These are phyloP conservation scores for Trididemnum clinides DNA, from an alignment of 23 tunicate genomes.

Conservation along the genomic window DNA sequence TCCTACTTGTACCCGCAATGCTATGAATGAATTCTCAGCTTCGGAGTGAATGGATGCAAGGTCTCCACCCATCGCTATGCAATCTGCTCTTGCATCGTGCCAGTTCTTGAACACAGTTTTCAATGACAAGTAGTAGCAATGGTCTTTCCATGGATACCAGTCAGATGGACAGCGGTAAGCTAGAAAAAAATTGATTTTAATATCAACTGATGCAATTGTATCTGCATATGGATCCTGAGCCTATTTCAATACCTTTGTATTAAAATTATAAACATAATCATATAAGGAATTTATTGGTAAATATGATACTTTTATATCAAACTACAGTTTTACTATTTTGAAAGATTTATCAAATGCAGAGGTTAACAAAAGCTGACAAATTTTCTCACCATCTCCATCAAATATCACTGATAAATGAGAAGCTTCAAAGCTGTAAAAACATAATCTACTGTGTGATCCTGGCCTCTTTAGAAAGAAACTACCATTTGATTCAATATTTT, in stretches of 20 bases:
- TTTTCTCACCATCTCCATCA: conserved; percentile 73
- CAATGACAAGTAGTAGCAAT: conserved; percentile 79
- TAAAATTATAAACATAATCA: too few relatives aligned
- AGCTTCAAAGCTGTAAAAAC: conserved; percentile 34
- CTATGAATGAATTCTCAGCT: conserved; percentile 77
- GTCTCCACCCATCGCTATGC: conserved; percentile 68
- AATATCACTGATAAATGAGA: conserved; percentile 55
- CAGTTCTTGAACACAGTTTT: conserved; percentile 52
- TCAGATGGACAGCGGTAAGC: conserved; percentile 77
- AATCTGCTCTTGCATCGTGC: conserved; percentile 81
- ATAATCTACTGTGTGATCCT: too few relatives aligned
- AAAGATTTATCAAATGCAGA: too few relatives aligned
- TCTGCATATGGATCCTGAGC: too few relatives aligned
- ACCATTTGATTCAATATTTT: too few relatives aligned
- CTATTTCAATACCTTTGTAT: too few relatives aligned
- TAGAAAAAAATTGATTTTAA: not conserved
- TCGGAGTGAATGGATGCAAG: conserved; percentile 54
- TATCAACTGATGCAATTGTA: not conserved
- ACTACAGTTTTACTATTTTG: too few relatives aligned
- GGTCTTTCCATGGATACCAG: conserved; percentile 85
- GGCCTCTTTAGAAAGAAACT: too few relatives aligned
- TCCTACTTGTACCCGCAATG: conserved; percentile 25
- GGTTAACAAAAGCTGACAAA: too few relatives aligned
- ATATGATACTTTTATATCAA: too few relatives aligned
- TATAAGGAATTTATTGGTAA: too few relatives aligned